A percentile compares a stretch with the other conserved stretches of the same genome.
phyloP scores from a whole-genome alignment of 2,888 invertebrate genomes.

The Ferdinandea cuprea region DNA sequence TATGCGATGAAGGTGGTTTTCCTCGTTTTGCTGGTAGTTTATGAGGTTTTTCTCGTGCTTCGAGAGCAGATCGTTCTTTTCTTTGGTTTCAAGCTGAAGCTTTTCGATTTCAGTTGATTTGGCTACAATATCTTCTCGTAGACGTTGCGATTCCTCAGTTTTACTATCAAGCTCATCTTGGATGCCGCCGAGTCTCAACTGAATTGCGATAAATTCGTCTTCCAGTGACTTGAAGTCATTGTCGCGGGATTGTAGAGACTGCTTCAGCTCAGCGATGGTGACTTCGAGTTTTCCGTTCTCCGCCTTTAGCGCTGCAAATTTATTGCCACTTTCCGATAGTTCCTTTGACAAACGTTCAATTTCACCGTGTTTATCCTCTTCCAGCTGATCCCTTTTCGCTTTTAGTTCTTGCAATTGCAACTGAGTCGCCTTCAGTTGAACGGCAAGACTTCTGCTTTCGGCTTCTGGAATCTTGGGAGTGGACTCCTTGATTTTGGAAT shows the following conservation, averaged over 20 bases:
- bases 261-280: constrained; percentile 59
- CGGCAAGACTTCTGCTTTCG: constrained; percentile 76
- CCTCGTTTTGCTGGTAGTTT: constrained; percentile 79
- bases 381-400: constrained; percentile 79
- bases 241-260: constrained; percentile 59
- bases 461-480: constrained; percentile 80
- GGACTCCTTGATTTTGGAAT: constrained; percentile 82
- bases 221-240: constrained; percentile 72
- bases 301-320: constrained; percentile 71
- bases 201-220: constrained; percentile 76
- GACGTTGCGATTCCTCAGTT: constrained; percentile 74
- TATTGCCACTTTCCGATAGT: constrained; percentile 56
- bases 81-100: constrained; percentile 78
- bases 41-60: constrained; percentile 79
- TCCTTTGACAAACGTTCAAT: constrained; percentile 39
- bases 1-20: constrained; percentile 77
- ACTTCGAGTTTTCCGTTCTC: constrained; percentile 72
- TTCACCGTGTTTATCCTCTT: constrained; percentile 76
- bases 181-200: constrained; percentile 75
- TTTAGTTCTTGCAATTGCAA: constrained; percentile 83
- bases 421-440: constrained; percentile 79
- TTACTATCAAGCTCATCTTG: constrained; percentile 77
- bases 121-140: constrained; percentile 73
- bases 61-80: constrained; percentile 79
- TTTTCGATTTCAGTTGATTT: constrained; percentile 76